Conservation (phyloP, 2,797 vertebrate genomes). For the Ciconia nigra region DNA sequence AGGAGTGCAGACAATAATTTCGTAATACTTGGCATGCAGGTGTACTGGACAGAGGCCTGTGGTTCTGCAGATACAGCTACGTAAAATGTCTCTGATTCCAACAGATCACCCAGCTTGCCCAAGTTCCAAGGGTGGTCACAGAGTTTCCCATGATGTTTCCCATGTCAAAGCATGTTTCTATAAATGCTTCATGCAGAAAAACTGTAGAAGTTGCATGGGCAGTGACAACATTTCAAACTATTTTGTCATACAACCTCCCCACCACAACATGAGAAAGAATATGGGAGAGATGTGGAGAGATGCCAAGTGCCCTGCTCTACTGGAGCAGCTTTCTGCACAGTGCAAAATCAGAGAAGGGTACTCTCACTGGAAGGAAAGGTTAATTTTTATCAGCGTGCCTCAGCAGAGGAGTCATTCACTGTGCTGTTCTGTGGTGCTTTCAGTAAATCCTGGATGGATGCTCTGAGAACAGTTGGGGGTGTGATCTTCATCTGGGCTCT, state of each 20-base stretch:
- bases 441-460: not conserved
- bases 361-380: not conserved
- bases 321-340: not conserved
- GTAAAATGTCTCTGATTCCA: not conserved
- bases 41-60: not conserved
- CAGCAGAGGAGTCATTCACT: not conserved
- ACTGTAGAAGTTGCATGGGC: not conserved
- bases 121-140: not conserved
- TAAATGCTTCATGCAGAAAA: not conserved
- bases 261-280: not conserved
- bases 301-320: not conserved
- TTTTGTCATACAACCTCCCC: not conserved
- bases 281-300: not conserved
- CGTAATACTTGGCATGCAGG: not conserved
- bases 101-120: not conserved
- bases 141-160: not conserved
- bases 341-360: not conserved
- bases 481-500: not conserved
- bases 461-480: not conserved
- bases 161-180: not conserved
- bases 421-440: not conserved
- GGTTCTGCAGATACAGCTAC: not conserved
- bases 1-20: not conserved
- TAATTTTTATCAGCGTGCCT: not conserved
- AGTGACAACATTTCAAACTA: not conserved